phyloP scores from a whole-genome alignment of 2,113 vertebrate genomes.

The Neogobius melanostomus region DNA sequence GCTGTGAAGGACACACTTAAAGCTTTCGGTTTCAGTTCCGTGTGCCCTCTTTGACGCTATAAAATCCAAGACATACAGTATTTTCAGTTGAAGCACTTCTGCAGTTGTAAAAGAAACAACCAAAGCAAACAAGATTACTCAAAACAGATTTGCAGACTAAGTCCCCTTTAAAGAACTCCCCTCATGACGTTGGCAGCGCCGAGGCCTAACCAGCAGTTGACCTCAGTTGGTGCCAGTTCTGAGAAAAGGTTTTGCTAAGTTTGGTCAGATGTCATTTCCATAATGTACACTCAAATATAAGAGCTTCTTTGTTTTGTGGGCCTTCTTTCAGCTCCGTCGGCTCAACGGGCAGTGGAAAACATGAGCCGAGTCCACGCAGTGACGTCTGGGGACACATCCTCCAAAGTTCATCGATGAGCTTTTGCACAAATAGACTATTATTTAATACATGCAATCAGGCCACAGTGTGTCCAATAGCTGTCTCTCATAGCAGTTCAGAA shows the following conservation, averaged over 20 bases:
- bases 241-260: not conserved
- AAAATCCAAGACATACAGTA: no score
- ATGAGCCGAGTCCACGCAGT: slow-evolving; percentile 17
- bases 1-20: no score
- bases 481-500: not conserved
- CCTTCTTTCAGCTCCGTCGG: slow-evolving; percentile 19
- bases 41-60: no score
- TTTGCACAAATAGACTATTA: slow-evolving; percentile 14
- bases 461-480: not conserved
- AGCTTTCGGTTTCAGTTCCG: no score
- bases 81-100: no score
- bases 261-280: not conserved
- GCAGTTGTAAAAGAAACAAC: no score
- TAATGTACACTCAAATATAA: slow-evolving; percentile 11
- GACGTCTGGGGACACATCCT: slow-evolving; percentile 18
- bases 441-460: slow-evolving; percentile 15
- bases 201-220: not conserved
- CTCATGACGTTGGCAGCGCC: no score
- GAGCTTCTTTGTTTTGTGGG: not conserved
- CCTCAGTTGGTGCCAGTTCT: slow-evolving; percentile 3
- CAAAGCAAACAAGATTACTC: no score
- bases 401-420: slow-evolving; percentile 26
- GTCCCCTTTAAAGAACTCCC: no score
- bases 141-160: no score
- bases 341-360: slow-evolving; percentile 42